Base-by-base conservation (phyloP, 2,113 vertebrate species). In the Brachypteracias leptosomus region DNA sequence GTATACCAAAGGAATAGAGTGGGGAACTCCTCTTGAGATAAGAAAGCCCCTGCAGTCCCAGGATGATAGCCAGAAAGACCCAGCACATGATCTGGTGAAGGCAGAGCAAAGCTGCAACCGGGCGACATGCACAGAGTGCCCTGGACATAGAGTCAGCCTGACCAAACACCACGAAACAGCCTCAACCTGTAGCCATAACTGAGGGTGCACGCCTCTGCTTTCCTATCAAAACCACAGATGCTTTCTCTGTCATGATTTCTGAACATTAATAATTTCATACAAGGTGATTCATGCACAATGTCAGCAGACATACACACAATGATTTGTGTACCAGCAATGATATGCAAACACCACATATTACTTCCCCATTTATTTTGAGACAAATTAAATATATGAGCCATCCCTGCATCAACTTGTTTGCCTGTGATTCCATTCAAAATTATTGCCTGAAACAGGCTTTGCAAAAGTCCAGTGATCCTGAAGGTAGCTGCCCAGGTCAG, bases 261-360 rank as follows among this genome's bases (percentile, higher is more conserved):
- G 73, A 89, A 22, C n/a, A 54, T 70, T 91, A 95, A 92, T 81
- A 95, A 92, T 81, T 59, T 73, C 17, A 67, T 51, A 54, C 59
- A 61, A 92, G 88, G 33, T 61, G 49, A 46, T 70, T 92, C 33
- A 54, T 29, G 35, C n/a, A 44, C 35, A 59, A 46, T 73, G 85
- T 73, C 66, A 73, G 54, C 52, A 88, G 74, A 65, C 58, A 57
- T 36, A 55, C 36, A 3, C 70, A 38, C 8, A 28, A 57, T 1
- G 2, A 47, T 90, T 68, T 85, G 22, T 65, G 47, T 68, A 76
- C 82, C 51, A 90, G 31, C 46, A 90, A 61, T 38, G 55, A 49
- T 44, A 85, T 13, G 38, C 31, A 82, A 88, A 81, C 36, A 42
- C 46, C 15, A 35, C 3, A 0, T 65, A 55, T 33, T 89, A 65